phyloP scores from a whole-genome alignment of 2,797 vertebrate species.

The Sparus aurata region DNA sequence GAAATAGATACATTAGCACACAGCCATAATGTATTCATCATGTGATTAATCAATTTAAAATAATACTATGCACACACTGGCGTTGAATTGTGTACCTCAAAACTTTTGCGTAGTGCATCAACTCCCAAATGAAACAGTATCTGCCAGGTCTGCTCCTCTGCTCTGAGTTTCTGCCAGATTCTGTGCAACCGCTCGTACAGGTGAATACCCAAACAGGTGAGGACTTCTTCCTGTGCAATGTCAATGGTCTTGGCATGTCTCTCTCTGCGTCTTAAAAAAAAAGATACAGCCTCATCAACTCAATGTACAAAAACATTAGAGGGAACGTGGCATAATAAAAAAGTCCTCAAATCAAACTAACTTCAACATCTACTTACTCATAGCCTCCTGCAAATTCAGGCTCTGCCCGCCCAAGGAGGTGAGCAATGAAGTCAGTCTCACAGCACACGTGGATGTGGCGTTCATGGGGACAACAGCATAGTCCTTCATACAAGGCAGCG shows the following conservation, averaged over 20 bases:
- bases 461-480: conserved; percentile 96
- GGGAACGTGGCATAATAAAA: neutral
- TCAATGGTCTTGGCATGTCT: conserved; percentile 99
- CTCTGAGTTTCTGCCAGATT: conserved; percentile 97
- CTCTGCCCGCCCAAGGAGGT: conserved; percentile 95
- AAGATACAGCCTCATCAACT: neutral
- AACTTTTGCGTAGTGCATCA: conserved; percentile 95
- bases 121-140: conserved; percentile 97
- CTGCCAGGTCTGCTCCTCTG: conserved; percentile 98
- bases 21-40: neutral
- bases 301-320: neutral
- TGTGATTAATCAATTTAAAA: neutral
- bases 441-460: conserved; percentile 97
- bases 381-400: conserved; percentile 97
- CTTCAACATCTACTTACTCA: conserved; percentile 90
- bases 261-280: conserved; percentile 89
- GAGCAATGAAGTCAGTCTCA: conserved; percentile 97
- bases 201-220: conserved; percentile 97
- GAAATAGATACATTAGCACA: neutral
- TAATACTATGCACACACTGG: neutral
- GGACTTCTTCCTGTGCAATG: conserved; percentile 97
- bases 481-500: conserved; percentile 94
- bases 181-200: conserved; percentile 96
- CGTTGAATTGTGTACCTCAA: conserved; percentile 88
- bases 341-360: neutral